A percentile compares a stretch with the other conserved stretches of the same genome.
Conservation (phyloP, 2,113 vertebrate genomes). For the Rhadina sibilatrix region DNA sequence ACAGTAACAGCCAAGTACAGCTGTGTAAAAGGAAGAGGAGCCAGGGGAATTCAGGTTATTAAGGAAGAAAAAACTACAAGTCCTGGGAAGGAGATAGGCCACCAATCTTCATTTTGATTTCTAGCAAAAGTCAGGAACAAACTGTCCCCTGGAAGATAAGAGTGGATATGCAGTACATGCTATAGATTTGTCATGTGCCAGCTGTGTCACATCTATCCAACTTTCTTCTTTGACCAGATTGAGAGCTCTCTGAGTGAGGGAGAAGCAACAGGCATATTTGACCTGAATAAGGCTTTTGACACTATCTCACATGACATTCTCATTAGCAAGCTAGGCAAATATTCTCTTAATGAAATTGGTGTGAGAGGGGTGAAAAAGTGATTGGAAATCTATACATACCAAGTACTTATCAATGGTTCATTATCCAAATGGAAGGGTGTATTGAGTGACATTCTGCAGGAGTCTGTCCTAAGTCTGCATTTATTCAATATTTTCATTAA, state of each 20-base stretch:
- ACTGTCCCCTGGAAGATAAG: not conserved
- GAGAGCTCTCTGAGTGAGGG: not conserved
- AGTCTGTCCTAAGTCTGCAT: constrained; percentile 29
- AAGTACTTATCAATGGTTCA: constrained; percentile 35
- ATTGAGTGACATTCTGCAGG: constrained; percentile 64
- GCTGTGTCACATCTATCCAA: not conserved
- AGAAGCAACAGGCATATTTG: not conserved
- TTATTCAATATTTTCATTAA: constrained; percentile 68
- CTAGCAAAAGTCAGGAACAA: not conserved
- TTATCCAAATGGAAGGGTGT: constrained; percentile 51
- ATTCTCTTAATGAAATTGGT: not conserved
- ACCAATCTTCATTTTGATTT: not conserved
- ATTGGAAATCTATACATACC: constrained; percentile 56
- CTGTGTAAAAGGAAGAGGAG: not conserved
- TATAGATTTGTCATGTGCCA: not conserved
- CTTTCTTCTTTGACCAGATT: not conserved
- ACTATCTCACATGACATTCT: not conserved
- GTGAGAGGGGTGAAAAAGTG: constrained; percentile 11
- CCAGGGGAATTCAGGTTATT: not conserved
- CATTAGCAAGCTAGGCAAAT: constrained; percentile 2
- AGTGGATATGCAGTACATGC: not conserved
- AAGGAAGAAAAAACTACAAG: not conserved
- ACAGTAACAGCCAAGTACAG: not conserved
- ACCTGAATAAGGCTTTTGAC: constrained; percentile 30
- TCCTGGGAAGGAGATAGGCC: not conserved